phyloP scores from a whole-genome alignment of 2,888 invertebrate genomes.

The Eueremaeus valkanovi region DNA sequence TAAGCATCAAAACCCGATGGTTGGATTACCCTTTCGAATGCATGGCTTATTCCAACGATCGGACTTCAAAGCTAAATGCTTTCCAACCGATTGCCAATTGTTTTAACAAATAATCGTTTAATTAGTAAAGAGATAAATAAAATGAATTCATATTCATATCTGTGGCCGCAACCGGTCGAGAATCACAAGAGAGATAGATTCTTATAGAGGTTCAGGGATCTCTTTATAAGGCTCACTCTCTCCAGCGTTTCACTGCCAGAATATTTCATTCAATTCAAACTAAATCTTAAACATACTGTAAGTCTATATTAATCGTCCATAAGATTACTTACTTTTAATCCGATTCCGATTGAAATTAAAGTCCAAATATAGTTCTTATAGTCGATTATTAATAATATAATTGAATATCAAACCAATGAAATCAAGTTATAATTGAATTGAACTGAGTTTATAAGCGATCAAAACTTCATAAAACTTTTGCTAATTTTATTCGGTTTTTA shows the following conservation, averaged over 20 bases:
- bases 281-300: background rate
- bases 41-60: conserved; percentile 24
- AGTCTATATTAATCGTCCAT: background rate
- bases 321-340: too few relatives aligned
- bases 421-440: too few relatives aligned
- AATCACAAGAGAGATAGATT: conserved; percentile 32
- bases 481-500: too few relatives aligned
- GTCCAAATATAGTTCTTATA: too few relatives aligned
- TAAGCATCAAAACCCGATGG: conserved; percentile 28
- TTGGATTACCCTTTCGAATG: conserved; percentile 8
- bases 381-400: too few relatives aligned
- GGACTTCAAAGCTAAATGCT: conserved; percentile 31
- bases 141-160: background rate
- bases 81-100: background rate
- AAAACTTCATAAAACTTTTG: too few relatives aligned
- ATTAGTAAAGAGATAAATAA: background rate
- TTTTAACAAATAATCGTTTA: background rate
- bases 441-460: too few relatives aligned
- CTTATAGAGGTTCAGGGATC: background rate
- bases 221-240: conserved; percentile 30
- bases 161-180: conserved; percentile 19
- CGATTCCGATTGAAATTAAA: too few relatives aligned
- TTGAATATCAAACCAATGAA: too few relatives aligned
- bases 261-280: background rate
- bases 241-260: conserved; percentile 26